Evolutionary conservation across 2,888 invertebrate genomes (phyloP), one percentile per base, ranked within the genome.

Genomic region (Protophormia terraenovae): DNA sequence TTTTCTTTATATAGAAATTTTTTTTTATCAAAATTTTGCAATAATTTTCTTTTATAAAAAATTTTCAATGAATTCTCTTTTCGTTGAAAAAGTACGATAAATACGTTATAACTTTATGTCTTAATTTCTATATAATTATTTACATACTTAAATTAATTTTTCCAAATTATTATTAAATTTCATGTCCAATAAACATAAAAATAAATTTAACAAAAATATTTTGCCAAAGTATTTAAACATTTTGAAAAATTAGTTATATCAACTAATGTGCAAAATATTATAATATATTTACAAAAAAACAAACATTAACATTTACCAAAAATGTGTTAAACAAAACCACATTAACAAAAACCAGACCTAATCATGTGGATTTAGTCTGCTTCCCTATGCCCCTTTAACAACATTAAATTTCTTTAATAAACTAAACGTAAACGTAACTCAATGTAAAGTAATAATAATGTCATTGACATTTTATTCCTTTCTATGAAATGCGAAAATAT

Each of bases 391-490:
- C 7, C 16, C 22, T 64, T 24, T n/a, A 64, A 16, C n/a, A 4
- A 8, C 27, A 45, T 66, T 45, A 27, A 62, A 38, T 24, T 53
- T 1, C 24, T 58, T n/a, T 29, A n/a, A 58, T 29, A 7, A 16
- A 8, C 0, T 14, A 24, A 53, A 53, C 3, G 50, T 10, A 24
- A n/a, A 12, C 22, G 22, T 16, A 24, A 55, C n/a, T 29, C 6
- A 29, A 66, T 27, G 10, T 66, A 27, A 45, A 24, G 10, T 66
- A 64, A 41, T 64, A 38, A 64, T 27, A n/a, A 27, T 24, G 66
- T 66, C 45, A 66, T 45, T 66, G 27, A 66, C 66, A 66, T 66
- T 66, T 66, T 53, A n/a, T n/a, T n/a, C 2, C 3, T 45, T 58
- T 29, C 16, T 6, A 16, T 16, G 8, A 12, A 29, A 29, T 58